phyloP scores from a whole-genome alignment of 2,113 vertebrate species.

The Echinops telfairi region DNA sequence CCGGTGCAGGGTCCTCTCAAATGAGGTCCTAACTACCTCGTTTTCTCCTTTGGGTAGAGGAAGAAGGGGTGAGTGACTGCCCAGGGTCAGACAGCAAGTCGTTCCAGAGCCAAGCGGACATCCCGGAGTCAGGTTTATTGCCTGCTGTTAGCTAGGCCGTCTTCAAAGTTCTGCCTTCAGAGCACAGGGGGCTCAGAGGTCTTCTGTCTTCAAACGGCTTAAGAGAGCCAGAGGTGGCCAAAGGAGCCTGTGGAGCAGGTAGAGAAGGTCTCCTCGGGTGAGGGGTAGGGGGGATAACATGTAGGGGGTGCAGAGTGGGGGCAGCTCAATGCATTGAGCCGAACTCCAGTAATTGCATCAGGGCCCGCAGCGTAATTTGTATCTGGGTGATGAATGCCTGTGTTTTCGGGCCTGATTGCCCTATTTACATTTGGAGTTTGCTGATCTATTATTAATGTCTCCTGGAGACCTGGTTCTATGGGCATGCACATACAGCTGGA shows the following conservation, averaged over 20 bases:
- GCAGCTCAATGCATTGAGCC: not conserved
- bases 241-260: not conserved
- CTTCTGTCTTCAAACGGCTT: not conserved
- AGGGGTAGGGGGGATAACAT: rapidly evolving
- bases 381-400: conserved; percentile 80
- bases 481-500: conserved; percentile 46
- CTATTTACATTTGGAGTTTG: conserved; percentile 83
- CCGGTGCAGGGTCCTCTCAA: not conserved
- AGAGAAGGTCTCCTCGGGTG: not conserved
- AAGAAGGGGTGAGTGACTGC: not conserved
- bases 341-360: conserved; percentile 73
- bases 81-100: not conserved
- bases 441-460: conserved; percentile 81
- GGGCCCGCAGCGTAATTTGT: conserved; percentile 68
- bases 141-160: not conserved
- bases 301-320: not conserved
- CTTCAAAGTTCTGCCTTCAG: not conserved
- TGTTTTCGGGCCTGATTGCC: conserved; percentile 79
- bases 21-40: too few relatives aligned
- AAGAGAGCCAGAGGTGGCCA: not conserved
- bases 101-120: not conserved
- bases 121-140: not conserved
- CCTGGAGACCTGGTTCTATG: conserved; percentile 40
- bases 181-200: too few relatives aligned
- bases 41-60: not conserved